These are phyloP conservation scores for Sinocyclocheilus grahami DNA, from an alignment of 2,113 vertebrate genomes.

Conservation along the genomic window DNA sequence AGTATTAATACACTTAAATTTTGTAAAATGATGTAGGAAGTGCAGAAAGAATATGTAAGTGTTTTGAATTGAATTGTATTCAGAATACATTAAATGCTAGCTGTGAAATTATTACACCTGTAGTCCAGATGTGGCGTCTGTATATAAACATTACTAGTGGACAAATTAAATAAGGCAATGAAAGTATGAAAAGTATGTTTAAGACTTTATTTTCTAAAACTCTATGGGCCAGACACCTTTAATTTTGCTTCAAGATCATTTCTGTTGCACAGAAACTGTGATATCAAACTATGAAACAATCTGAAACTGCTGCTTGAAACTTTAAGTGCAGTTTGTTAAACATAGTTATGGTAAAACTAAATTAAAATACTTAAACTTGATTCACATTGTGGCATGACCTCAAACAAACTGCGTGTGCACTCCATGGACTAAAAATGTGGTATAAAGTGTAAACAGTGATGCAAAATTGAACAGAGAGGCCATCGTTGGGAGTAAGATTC, in stretches of 20 bases:
- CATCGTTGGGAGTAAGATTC: conserved; percentile 58
- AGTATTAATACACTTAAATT: too few species aligned
- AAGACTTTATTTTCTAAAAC: neutral
- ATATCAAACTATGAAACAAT: neutral
- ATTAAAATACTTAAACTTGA: conserved; percentile 33
- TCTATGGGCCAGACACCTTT: neutral
- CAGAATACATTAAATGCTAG: neutral
- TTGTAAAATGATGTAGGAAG: neutral
- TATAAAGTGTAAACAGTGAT: conserved; percentile 71
- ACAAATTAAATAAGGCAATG: neutral
- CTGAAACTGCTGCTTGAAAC: neutral
- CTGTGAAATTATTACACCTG: neutral
- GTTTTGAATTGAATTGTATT: neutral
- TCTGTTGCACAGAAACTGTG: neutral
- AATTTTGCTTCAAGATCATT: neutral
- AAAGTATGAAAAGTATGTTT: neutral
- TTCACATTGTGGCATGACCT: conserved; percentile 71
- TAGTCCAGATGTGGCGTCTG: neutral
- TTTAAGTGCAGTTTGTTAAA: conserved; percentile 6
- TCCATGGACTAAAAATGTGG: conserved; percentile 42
- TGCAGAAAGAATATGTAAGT: neutral
- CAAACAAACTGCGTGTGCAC: conserved; percentile 70
- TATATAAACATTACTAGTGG: too few species aligned
- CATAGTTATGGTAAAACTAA: neutral
- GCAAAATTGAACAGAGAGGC: conserved; percentile 77